Conservation (phyloP, 2,888 invertebrate genomes). For the Chaitophorus viminalis region DNA sequence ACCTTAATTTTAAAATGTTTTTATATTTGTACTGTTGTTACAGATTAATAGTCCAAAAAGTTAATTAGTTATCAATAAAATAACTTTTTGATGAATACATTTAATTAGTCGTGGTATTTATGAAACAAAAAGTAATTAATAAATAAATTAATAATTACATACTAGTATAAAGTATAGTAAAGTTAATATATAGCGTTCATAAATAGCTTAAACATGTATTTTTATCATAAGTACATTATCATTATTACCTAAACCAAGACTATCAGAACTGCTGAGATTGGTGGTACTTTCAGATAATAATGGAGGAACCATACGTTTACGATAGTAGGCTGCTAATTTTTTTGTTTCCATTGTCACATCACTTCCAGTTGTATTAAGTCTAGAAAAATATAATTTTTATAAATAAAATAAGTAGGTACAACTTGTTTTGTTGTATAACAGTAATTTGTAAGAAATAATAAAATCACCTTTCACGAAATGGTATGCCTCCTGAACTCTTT, state of each 20-base stretch:
- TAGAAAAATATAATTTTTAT: constrained; percentile 64
- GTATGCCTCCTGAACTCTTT: not conserved
- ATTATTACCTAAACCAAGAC: constrained; percentile 73
- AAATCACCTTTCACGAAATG: constrained; percentile 55
- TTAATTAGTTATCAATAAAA: not conserved
- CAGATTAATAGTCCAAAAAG: not conserved
- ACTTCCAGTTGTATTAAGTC: constrained; percentile 71
- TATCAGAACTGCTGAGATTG: constrained; percentile 82
- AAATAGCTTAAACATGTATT: not conserved
- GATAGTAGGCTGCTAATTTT: constrained; percentile 68
- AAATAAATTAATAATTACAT: not conserved
- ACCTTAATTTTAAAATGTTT: not conserved
- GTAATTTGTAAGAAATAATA: not conserved
- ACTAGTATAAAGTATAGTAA: constrained; percentile 65
- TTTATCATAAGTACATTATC: constrained; percentile 15
- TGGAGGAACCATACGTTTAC: constrained; percentile 68
- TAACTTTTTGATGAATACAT: not conserved
- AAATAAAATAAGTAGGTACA: not conserved
- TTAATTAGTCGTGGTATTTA: not conserved
- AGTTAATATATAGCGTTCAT: constrained; percentile 65
- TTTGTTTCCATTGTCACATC: constrained; percentile 70
- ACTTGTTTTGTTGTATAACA: not conserved
- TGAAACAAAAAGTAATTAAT: constrained; percentile 9
- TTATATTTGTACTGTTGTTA: not conserved
- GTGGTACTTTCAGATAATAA: constrained; percentile 71